Evolutionary conservation across 2,888 invertebrate species (phyloP).

Genomic region (Drosophila stalkeri): DNA sequence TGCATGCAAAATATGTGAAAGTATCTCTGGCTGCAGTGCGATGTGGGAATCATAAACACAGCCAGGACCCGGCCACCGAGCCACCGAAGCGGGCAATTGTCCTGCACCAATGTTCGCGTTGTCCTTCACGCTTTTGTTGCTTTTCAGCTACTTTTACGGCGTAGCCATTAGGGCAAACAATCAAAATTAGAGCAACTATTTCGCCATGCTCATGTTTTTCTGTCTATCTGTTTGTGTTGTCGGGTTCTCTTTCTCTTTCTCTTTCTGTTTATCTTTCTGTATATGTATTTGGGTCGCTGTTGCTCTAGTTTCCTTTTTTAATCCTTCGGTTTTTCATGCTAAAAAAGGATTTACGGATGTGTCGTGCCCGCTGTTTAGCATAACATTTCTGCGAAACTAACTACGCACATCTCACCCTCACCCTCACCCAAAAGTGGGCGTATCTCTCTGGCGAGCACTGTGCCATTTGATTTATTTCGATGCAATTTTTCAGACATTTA

Average conservation of each 20-base stretch:
- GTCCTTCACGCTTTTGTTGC: slow-evolving; percentile 72
- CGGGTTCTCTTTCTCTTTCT: slow-evolving; percentile 2
- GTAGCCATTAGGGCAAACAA: slow-evolving; percentile 75
- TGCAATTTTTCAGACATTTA: slow-evolving; percentile 32
- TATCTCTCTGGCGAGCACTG: slow-evolving; percentile 22
- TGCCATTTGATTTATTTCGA: slow-evolving; percentile 62
- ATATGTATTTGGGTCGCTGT: slow-evolving; percentile 6
- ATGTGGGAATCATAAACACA: slow-evolving; percentile 47
- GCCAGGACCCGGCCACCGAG: slow-evolving; percentile 15
- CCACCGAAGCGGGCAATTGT: slow-evolving; percentile 52
- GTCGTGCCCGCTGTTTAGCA: slow-evolving; percentile 56
- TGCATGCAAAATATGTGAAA: slow-evolving; percentile 26
- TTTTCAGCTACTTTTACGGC: slow-evolving; percentile 69
- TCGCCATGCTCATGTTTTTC: slow-evolving; percentile 34
- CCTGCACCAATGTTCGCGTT: slow-evolving; percentile 55
- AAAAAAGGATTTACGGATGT: slow-evolving; percentile 78
- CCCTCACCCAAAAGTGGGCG: slow-evolving; percentile 53
- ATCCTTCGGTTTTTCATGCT: slow-evolving; percentile 80
- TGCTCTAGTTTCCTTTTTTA: slow-evolving; percentile 81
- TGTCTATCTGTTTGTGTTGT: slow-evolving; percentile 10
- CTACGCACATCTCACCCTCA: neutral
- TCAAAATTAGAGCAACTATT: slow-evolving; percentile 81
- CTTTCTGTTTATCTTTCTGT: no score
- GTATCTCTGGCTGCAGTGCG: neutral
- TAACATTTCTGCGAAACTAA: slow-evolving; percentile 64